These are phyloP conservation scores for Glomeris maerens DNA, from an alignment of 1,140 invertebrate genomes.

Conservation along the genomic window DNA sequence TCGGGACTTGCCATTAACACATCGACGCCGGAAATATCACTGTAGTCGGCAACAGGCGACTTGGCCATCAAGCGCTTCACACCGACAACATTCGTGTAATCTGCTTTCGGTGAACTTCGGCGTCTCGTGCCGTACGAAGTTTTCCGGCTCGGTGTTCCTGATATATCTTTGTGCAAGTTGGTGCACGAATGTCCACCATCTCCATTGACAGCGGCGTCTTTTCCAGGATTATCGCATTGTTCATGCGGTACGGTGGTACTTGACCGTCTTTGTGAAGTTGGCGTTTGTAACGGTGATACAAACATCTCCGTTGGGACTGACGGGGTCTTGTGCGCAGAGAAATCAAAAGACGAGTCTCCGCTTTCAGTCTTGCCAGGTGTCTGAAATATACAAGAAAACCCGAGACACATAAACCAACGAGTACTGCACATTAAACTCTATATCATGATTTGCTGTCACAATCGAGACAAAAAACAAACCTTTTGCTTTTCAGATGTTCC, in stretches of 20 bases:
- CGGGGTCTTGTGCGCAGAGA: background rate
- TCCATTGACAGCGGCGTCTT: background rate
- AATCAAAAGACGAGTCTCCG: background rate
- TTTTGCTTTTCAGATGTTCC: background rate
- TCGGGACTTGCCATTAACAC: too few species aligned
- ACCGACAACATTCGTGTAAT: conserved; percentile 1
- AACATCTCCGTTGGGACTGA: background rate
- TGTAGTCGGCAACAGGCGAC: background rate
- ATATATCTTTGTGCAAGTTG: background rate
- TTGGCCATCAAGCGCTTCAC: background rate
- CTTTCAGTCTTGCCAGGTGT: background rate
- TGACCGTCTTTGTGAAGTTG: background rate
- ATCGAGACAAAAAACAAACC: background rate
- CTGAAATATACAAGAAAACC: background rate
- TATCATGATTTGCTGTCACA: background rate
- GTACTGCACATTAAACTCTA: background rate
- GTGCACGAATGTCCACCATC: background rate
- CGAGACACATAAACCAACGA: background rate
- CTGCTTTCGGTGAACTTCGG: background rate
- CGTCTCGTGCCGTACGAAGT: background rate
- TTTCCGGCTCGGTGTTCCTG: background rate
- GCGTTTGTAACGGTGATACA: conserved; percentile 3
- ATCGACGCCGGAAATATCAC: background rate
- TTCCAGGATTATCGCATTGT: background rate
- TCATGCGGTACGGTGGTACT: background rate